Evolutionary conservation across 2,113 vertebrate species (phyloP).

Genomic region (Ammodytes marinus): DNA sequence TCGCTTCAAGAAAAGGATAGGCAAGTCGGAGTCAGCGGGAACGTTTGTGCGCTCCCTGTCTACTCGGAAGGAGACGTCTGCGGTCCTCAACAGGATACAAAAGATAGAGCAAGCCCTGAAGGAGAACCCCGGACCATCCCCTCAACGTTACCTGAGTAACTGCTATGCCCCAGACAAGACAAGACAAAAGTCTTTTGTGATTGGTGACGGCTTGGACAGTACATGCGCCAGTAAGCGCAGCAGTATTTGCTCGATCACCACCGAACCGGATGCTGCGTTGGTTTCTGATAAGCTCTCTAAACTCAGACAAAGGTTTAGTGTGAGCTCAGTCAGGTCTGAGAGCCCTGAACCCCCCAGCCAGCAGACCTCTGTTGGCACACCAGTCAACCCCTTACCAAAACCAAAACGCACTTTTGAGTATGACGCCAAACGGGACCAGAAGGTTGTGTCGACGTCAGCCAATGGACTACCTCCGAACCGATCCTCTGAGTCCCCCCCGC

Average conservation of each 20-base stretch:
- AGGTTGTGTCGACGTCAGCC: conserved; percentile 80
- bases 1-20: conserved; percentile 89
- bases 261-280: conserved; percentile 85
- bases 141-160: conserved; percentile 94
- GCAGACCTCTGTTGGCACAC: conserved; percentile 80
- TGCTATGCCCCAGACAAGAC: conserved; percentile 93
- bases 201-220: conserved; percentile 85
- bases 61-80: conserved; percentile 91
- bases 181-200: conserved; percentile 88
- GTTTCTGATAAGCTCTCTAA: conserved; percentile 88
- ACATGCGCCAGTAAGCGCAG: conserved; percentile 84
- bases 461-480: conserved; percentile 93
- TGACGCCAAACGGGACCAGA: conserved; percentile 93
- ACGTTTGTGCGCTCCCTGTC: conserved; percentile 87
- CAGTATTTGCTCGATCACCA: conserved; percentile 83
- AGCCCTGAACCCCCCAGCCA: conserved; percentile 81
- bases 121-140: conserved; percentile 91
- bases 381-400: conserved; percentile 96
- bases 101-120: conserved; percentile 97
- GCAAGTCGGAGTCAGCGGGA: conserved; percentile 85
- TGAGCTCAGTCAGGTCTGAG: conserved; percentile 79
- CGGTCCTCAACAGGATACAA: conserved; percentile 96
- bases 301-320: conserved; percentile 83
- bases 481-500: conserved; percentile 89
- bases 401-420: conserved; percentile 99